Base-by-base conservation (phyloP, 2,888 invertebrate genomes). In the Furcula furcula region DNA sequence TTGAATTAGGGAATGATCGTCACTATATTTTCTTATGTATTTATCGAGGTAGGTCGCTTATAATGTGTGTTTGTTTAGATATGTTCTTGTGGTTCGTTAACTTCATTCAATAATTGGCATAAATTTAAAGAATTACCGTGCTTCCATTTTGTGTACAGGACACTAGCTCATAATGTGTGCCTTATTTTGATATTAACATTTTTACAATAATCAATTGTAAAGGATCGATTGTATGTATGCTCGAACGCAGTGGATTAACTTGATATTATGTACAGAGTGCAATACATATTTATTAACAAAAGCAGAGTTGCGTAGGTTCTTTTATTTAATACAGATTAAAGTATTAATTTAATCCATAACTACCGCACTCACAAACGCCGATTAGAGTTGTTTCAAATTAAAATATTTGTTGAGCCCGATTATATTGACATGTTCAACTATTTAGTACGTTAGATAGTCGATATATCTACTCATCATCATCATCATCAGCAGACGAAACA, bases 11-110 rank as follows among this genome's bases (percentile, higher is more conserved):
- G 77, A 78, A 81, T 75, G 71, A 73, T 68, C 67, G 75, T 76
- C 81, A 79, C 65, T 83, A 81, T 87, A 87, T 87, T 86, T 88
- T 86, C 83, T 76, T 87, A 87, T 78, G 80, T 88, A 86, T 88
- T 87, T 87, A 87, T 87, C 80, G 68, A 73, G 70, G 65, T 85
- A 85, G 82, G 75, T 75, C 66, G 83, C 82, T 82, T 84, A 69
- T 60, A 56, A 57, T 71, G 83, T 81, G 85, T 85, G 85, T 86
- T 79, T 81, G 80, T 82, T 77, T 76, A 81, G 77, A 74, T 77
- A 73, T 66, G 81, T 78, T 79, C 68, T 76, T 76, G 72, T 72
- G 66, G 65, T 66, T 65, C 51, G 46, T 53, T 53, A 54, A 55
- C 47, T 34, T 51, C 36, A 42, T 40, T 47, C 45, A 46, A 47